Conservation (phyloP, 2,797 vertebrate genomes). For the Ispidina picta region DNA sequence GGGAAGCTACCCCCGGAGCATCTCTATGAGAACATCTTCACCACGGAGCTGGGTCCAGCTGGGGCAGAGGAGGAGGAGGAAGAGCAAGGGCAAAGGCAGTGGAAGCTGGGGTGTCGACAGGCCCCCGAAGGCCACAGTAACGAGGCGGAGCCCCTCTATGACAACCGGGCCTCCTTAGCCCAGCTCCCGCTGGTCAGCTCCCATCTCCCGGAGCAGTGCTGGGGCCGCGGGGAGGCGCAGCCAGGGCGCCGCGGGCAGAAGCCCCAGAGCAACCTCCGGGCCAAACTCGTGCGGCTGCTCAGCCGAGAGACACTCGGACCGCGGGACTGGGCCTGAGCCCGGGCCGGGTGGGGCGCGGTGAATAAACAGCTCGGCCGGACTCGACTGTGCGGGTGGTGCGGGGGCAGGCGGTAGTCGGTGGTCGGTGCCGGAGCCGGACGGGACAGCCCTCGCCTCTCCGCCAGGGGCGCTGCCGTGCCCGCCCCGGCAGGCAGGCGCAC, state of each 20-base stretch:
- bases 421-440: background rate
- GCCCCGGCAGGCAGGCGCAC: background rate
- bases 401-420: background rate
- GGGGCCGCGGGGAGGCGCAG: background rate
- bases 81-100: background rate
- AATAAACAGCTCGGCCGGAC: slow-evolving; percentile 21
- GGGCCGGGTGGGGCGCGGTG: rapidly evolving
- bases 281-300: slow-evolving; percentile 74
- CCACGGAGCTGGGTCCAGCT: background rate
- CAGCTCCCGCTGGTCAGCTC: background rate
- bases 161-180: slow-evolving; percentile 21
- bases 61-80: background rate
- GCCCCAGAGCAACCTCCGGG: slow-evolving; percentile 53
- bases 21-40: slow-evolving; percentile 76
- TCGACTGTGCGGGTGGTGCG: background rate
- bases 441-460: background rate
- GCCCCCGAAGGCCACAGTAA: slow-evolving; percentile 32
- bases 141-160: slow-evolving; percentile 49
- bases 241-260: slow-evolving; percentile 10
- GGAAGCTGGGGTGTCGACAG: background rate
- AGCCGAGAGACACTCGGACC: slow-evolving; percentile 55
- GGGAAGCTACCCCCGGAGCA: slow-evolving; percentile 39
- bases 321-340: slow-evolving; percentile 32
- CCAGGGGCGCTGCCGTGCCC: background rate
- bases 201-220: background rate